phyloP scores from a whole-genome alignment of 2,888 invertebrate species.

The Ecdyonurus torrentis region DNA sequence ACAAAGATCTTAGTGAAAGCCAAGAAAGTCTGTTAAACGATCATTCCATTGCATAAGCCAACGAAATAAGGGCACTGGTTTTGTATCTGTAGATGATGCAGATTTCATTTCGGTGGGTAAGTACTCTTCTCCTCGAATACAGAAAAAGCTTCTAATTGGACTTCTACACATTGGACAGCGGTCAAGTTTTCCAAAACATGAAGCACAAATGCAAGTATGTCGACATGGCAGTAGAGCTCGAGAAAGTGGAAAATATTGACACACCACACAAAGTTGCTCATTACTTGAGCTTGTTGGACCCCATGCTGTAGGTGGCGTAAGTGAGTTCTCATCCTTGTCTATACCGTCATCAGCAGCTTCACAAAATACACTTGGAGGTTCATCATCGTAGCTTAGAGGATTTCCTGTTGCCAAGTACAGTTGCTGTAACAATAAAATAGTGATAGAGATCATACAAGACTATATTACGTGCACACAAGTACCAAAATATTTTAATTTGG shows the following conservation, averaged over 20 bases:
- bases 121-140: constrained; percentile 62
- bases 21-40: constrained; percentile 55
- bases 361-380: constrained; percentile 24
- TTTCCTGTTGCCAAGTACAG: constrained; percentile 57
- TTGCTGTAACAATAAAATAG: constrained; percentile 38
- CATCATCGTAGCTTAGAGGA: constrained; percentile 35
- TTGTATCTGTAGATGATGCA: constrained; percentile 8
- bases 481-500: too few relatives aligned
- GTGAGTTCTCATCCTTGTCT: constrained; percentile 23
- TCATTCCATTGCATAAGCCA: constrained; percentile 48
- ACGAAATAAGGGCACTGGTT: constrained; percentile 6
- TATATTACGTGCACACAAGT: too few relatives aligned
- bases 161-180: constrained; percentile 78
- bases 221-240: constrained; percentile 68
- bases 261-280: constrained; percentile 61
- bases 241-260: constrained; percentile 59
- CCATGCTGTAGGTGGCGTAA: constrained; percentile 18
- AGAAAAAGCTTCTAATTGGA: constrained; percentile 67
- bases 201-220: constrained; percentile 70
- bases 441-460: too few relatives aligned
- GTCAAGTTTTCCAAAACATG: constrained; percentile 63
- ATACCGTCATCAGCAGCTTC: constrained; percentile 37
- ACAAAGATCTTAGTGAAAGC: constrained; percentile 40
- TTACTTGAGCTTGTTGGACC: constrained; percentile 23
- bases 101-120: constrained; percentile 26